Percentiles rank a stretch among this genome's conserved stretches.
phyloP scores from a whole-genome alignment of 2,797 vertebrate species.

The Hyperoplus immaculatus region DNA sequence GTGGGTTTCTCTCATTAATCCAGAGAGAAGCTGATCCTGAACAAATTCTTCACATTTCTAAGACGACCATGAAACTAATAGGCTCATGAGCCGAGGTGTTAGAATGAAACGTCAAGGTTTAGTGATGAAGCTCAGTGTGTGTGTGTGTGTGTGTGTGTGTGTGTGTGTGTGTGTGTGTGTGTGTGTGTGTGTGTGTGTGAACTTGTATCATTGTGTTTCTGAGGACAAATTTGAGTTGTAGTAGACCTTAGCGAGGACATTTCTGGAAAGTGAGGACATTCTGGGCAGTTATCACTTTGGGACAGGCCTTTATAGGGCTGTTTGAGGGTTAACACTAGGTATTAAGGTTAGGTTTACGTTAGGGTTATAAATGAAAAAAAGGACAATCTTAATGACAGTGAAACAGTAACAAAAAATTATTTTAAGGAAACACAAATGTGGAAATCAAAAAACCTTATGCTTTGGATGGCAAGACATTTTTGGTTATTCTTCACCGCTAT shows the following conservation, averaged over 20 bases:
- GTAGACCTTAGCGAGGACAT: too few relatives aligned
- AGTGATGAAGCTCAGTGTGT: not conserved
- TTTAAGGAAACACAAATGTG: not conserved
- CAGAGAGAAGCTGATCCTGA: not conserved
- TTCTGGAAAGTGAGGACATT: too few relatives aligned
- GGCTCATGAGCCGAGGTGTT: not conserved
- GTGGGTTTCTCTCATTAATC: not conserved
- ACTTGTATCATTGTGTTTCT: too few relatives aligned
- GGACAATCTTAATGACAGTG: not conserved
- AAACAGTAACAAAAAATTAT: not conserved
- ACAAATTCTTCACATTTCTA: constrained; percentile 10
- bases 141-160: not conserved
- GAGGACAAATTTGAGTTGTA: too few relatives aligned
- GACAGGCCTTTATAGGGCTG: too few relatives aligned
- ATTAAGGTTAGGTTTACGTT: too few relatives aligned
- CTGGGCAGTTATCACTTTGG: too few relatives aligned
- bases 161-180: constrained; percentile 1
- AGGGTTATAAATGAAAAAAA: too few relatives aligned
- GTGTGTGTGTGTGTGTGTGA: not conserved
- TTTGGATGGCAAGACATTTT: too few relatives aligned
- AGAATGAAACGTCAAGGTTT: constrained; percentile 20
- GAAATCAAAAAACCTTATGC: too few relatives aligned
- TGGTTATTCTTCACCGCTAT: not conserved
- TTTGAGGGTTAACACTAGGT: too few relatives aligned
- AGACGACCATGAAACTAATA: constrained; percentile 1